Conservation (phyloP, 2,888 invertebrate species). For the Hirtodrosophila alboralis region DNA sequence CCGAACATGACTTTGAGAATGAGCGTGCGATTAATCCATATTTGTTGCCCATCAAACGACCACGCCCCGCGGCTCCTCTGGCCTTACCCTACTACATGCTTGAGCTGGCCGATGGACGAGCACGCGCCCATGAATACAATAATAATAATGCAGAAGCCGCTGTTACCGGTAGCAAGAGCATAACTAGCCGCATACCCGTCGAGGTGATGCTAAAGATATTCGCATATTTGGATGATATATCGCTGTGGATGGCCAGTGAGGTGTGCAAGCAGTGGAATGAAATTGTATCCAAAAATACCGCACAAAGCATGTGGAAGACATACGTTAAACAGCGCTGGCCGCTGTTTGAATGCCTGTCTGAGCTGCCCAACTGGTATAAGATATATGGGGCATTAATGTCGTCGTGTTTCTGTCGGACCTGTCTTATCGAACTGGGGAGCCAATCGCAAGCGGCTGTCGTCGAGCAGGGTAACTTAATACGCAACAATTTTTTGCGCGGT, state of each 20-base stretch:
- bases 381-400: constrained; percentile 88
- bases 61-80: constrained; percentile 78
- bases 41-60: constrained; percentile 74
- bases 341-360: constrained; percentile 90
- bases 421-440: constrained; percentile 93
- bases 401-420: constrained; percentile 93
- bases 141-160: constrained; percentile 29
- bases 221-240: constrained; percentile 95
- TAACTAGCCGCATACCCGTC: constrained; percentile 80
- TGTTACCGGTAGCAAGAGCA: constrained; percentile 46
- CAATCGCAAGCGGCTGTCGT: constrained; percentile 87
- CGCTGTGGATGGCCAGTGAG: constrained; percentile 93
- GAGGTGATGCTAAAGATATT: constrained; percentile 94
- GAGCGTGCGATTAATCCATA: constrained; percentile 64
- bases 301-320: constrained; percentile 91
- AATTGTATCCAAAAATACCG: constrained; percentile 91
- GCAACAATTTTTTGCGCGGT: constrained; percentile 90
- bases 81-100: constrained; percentile 81
- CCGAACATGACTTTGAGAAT: constrained; percentile 63
- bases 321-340: constrained; percentile 93
- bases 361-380: constrained; percentile 92
- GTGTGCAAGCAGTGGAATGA: constrained; percentile 94
- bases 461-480: constrained; percentile 91
- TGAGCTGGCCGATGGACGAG: constrained; percentile 78
- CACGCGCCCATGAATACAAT: constrained; percentile 65